Conservation (phyloP, 2,113 vertebrate species). For the Lamprotornis superbus region DNA sequence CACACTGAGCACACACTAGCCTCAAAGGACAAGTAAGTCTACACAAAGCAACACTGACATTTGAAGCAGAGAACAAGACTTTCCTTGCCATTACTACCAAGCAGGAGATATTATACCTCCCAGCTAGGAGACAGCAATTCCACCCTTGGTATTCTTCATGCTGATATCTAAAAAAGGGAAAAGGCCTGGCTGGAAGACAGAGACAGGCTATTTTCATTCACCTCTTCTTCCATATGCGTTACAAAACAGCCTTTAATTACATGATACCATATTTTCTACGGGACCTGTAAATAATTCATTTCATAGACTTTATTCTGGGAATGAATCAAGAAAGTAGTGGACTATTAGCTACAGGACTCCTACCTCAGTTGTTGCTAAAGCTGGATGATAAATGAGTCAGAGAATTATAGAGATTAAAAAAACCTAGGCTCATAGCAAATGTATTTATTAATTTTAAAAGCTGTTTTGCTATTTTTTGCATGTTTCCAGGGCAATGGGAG, state of each 20-base stretch:
- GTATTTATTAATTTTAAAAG: slow-evolving; percentile 8
- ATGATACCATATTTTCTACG: slow-evolving; percentile 2
- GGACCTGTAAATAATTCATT: slow-evolving; percentile 20
- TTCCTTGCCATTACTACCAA: neutral
- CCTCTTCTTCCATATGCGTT: neutral
- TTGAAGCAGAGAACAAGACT: neutral
- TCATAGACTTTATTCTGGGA: neutral
- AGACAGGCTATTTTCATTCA: neutral
- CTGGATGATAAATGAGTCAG: neutral
- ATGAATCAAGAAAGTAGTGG: neutral
- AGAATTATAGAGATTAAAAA: neutral
- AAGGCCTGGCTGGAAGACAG: neutral
- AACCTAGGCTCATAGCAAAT: neutral
- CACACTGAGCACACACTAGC: neutral
- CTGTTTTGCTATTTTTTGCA: neutral
- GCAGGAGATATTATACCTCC: neutral
- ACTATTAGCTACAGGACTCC: slow-evolving; percentile 15
- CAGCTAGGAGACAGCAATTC: neutral
- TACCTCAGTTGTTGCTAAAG: slow-evolving; percentile 8
- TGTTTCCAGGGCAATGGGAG: neutral
- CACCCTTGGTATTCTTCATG: neutral
- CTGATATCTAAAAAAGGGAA: neutral
- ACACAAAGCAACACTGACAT: neutral
- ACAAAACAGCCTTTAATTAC: slow-evolving; percentile 42
- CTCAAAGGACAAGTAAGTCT: neutral